phyloP scores from a whole-genome alignment of 2,113 vertebrate genomes.

The Aptenodytes forsteri region DNA sequence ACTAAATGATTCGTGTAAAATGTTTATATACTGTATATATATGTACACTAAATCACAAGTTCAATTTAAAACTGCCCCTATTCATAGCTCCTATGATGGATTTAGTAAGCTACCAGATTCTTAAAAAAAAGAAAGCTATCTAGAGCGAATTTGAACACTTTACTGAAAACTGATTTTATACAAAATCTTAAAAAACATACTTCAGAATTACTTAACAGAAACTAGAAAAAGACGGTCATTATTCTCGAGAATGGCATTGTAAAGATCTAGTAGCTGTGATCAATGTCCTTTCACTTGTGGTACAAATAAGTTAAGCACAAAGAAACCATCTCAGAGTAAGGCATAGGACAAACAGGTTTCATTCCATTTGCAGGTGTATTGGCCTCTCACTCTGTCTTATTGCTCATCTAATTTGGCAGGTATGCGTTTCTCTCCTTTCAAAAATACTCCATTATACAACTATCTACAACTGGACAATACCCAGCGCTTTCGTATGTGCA shows the following conservation, averaged over 20 bases:
- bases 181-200: conserved; percentile 77
- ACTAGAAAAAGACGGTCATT: conserved; percentile 62
- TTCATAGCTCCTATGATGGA: conserved; percentile 45
- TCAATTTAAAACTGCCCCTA: conserved; percentile 61
- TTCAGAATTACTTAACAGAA: conserved; percentile 68
- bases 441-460: conserved; percentile 52
- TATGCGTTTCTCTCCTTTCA: neutral
- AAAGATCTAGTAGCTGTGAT: conserved; percentile 54
- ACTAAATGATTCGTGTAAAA: conserved; percentile 80
- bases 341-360: conserved; percentile 72
- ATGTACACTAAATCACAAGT: conserved; percentile 71
- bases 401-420: conserved; percentile 68
- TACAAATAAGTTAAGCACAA: conserved; percentile 45
- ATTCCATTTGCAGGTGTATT: conserved; percentile 46
- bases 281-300: conserved; percentile 11
- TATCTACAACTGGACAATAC: conserved; percentile 40
- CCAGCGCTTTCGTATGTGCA: neutral
- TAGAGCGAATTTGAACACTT: conserved; percentile 59
- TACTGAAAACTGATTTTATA: conserved; percentile 71
- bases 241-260: conserved; percentile 33
- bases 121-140: conserved; percentile 50
- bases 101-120: conserved; percentile 63
- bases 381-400: conserved; percentile 62
- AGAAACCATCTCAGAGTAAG: conserved; percentile 60
- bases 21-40: conserved; percentile 74